A percentile compares a stretch with the other conserved stretches of the same genome.
phyloP scores from a whole-genome alignment of 2,113 vertebrate species.

The Carassius auratus region DNA sequence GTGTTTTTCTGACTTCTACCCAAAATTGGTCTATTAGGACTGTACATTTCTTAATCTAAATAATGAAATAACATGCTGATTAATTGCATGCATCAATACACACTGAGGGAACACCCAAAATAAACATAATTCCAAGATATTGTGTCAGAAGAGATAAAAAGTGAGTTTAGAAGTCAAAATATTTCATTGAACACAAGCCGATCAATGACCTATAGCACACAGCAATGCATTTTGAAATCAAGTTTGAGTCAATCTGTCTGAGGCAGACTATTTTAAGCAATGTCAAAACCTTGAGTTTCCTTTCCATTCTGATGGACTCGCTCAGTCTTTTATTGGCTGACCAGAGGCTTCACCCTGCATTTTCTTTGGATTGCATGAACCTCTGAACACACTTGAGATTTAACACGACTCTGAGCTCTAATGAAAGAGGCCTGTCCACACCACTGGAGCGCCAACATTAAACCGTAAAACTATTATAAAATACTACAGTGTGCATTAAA shows the following conservation, averaged over 20 bases:
- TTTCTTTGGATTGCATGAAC: slow-evolving; percentile 60
- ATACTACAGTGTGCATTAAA: slow-evolving; percentile 41
- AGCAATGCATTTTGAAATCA: not conserved
- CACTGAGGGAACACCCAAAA: not conserved
- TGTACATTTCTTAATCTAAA: not conserved
- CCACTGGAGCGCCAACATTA: slow-evolving; percentile 49
- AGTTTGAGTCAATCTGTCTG: slow-evolving; percentile 3
- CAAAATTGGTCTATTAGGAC: not conserved
- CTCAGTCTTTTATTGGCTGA: not conserved
- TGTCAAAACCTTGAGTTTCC: not conserved
- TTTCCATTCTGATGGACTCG: not conserved
- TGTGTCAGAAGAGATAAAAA: not conserved
- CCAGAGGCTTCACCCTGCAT: slow-evolving; percentile 26
- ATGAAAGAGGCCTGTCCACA: slow-evolving; percentile 55
- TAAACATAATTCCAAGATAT: not conserved
- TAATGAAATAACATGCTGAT: not conserved
- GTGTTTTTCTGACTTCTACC: too few species aligned
- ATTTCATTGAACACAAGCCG: not conserved
- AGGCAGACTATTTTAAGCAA: slow-evolving; percentile 14
- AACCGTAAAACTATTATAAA: slow-evolving; percentile 50
- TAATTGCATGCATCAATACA: not conserved
- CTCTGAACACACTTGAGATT: slow-evolving; percentile 60
- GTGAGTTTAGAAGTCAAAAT: not conserved
- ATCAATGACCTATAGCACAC: not conserved
- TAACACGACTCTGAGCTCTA: slow-evolving; percentile 57